phyloP scores from a whole-genome alignment of 2,797 vertebrate species.

The Petrocephalus sullivani region DNA sequence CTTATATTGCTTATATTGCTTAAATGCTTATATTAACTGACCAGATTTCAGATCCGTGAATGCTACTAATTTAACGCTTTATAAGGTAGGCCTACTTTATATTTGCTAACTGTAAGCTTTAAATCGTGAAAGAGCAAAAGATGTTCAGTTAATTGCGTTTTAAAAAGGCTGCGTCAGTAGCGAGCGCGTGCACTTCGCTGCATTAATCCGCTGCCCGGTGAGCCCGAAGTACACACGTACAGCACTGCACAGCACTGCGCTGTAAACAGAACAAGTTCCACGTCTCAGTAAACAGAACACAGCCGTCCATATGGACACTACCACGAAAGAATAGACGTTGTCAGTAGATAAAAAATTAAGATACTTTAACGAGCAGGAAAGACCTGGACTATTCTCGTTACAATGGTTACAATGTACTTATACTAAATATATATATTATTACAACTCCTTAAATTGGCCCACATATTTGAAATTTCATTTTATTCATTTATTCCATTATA shows the following conservation, averaged over 20 bases:
- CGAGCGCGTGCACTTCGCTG: neutral
- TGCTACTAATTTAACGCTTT: neutral
- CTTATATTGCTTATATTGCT: neutral
- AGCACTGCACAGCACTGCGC: neutral
- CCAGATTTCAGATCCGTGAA: neutral
- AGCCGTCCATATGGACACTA: neutral
- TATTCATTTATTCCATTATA: neutral
- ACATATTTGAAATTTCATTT: neutral
- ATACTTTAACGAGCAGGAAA: neutral
- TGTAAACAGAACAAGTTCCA: neutral
- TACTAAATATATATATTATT: neutral
- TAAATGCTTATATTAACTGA: neutral
- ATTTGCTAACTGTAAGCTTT: neutral
- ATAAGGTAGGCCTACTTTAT: neutral
- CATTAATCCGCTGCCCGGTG: neutral
- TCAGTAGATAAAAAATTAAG: neutral
- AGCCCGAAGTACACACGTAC: neutral
- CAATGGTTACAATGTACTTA: no score
- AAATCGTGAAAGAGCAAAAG: neutral
- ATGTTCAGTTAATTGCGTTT: neutral
- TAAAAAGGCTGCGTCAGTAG: neutral
- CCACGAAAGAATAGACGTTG: neutral
- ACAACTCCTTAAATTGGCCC: neutral
- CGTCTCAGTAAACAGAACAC: neutral
- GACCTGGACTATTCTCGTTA: no score